phyloP scores from a whole-genome alignment of 1,140 invertebrate genomes.

The Apis florea region DNA sequence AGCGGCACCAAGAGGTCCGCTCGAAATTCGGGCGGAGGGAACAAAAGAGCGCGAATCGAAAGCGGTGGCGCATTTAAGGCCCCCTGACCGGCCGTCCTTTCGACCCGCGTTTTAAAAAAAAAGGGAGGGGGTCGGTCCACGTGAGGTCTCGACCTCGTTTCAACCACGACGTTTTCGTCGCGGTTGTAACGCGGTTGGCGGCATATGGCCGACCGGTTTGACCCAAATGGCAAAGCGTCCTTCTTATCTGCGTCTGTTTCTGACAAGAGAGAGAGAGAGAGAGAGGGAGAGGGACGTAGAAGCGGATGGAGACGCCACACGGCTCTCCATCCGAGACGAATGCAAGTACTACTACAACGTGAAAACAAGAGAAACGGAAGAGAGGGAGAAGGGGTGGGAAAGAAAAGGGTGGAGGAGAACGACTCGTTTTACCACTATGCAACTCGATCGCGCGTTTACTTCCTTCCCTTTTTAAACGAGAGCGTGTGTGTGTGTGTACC shows the following conservation, averaged over 20 bases:
- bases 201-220: conserved; percentile 41
- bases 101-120: conserved; percentile 50
- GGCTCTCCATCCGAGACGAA: no score
- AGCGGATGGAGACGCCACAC: conserved; percentile 9
- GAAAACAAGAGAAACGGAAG: background rate
- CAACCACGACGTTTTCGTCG: conserved; percentile 47
- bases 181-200: conserved; percentile 26
- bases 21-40: conserved; percentile 18
- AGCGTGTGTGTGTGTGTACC: background rate
- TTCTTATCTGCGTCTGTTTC: conserved; percentile 53
- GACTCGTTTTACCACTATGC: conserved; percentile 46
- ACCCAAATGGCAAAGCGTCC: conserved; percentile 47
- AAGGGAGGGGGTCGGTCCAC: conserved; percentile 22
- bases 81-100: conserved; percentile 39
- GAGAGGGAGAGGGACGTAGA: conserved; percentile 19
- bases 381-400: background rate
- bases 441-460: conserved; percentile 56
- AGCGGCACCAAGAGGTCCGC: no score
- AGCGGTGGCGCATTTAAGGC: conserved; percentile 42
- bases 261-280: conserved; percentile 28
- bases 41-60: conserved; percentile 33
- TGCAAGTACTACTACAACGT: no score
- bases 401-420: background rate
- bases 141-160: conserved; percentile 52
- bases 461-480: conserved; percentile 31